phyloP scores from a whole-genome alignment of 1,140 invertebrate genomes.

The Sminthurides bifidus region DNA sequence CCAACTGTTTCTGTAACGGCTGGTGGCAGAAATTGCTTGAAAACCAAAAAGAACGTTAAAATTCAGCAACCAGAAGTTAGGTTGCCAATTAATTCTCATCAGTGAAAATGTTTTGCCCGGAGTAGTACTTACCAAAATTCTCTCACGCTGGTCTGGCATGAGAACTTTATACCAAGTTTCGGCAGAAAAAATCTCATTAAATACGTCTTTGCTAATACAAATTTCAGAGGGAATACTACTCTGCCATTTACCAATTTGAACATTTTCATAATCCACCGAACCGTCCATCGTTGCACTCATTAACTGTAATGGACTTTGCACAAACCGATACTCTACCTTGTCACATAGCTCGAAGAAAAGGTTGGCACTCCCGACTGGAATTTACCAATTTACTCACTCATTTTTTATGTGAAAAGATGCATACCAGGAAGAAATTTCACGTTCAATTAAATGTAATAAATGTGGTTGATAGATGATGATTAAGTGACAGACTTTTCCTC shows the following conservation, averaged over 20 bases:
- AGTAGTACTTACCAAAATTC: slow-evolving; percentile 21
- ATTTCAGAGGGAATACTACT: slow-evolving; percentile 22
- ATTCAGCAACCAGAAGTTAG: background rate
- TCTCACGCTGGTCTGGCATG: slow-evolving; percentile 16
- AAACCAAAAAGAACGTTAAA: background rate
- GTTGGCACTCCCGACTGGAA: no score
- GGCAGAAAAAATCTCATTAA: slow-evolving; percentile 27
- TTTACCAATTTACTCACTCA: no score
- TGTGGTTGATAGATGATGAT: no score
- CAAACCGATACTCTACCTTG: no score
- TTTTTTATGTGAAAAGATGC: no score
- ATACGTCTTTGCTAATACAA: slow-evolving; percentile 26
- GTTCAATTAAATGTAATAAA: no score
- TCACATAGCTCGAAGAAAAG: no score
- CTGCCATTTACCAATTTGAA: slow-evolving; percentile 23
- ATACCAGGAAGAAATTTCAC: no score
- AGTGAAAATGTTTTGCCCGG: background rate
- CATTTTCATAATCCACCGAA: slow-evolving; percentile 20
- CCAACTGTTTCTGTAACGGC: slow-evolving; percentile 15
- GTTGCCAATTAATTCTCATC: background rate
- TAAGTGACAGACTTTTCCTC: no score
- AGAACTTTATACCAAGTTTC: slow-evolving; percentile 29
- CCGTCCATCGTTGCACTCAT: slow-evolving; percentile 4
- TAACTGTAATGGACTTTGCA: no score
- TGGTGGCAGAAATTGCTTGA: slow-evolving; percentile 20